phyloP scores from a whole-genome alignment of 2,113 vertebrate genomes.

The western clawed frog (Xenopus tropicalis) region DNA sequence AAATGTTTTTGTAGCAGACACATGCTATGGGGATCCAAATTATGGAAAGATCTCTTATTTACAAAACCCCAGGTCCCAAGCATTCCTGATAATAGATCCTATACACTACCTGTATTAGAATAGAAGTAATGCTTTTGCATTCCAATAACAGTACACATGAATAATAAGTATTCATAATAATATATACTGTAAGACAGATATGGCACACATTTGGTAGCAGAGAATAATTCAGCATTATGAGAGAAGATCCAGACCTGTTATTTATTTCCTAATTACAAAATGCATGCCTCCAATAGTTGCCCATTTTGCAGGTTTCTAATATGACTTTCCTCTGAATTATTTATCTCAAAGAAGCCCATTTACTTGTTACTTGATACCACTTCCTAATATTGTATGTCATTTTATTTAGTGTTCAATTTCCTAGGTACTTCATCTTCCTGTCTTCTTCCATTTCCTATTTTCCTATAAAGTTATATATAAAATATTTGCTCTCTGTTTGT shows the following conservation, averaged over 20 bases:
- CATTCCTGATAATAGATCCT: too few relatives aligned
- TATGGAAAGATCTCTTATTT: too few relatives aligned
- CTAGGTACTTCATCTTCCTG: conserved; percentile 52
- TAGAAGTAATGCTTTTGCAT: too few relatives aligned
- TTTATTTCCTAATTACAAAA: conserved; percentile 16
- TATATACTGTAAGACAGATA: too few relatives aligned
- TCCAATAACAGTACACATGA: too few relatives aligned
- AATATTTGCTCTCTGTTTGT: conserved; percentile 37
- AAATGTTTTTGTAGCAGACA: too few relatives aligned
- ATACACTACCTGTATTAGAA: too few relatives aligned
- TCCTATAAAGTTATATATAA: conserved; percentile 45
- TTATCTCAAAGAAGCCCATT: conserved; percentile 39
- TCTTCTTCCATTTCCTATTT: conserved; percentile 47
- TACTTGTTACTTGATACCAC: conserved; percentile 55
- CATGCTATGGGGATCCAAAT: too few relatives aligned
- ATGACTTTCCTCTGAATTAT: conserved; percentile 36
- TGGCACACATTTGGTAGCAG: not conserved
- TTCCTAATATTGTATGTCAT: conserved; percentile 69
- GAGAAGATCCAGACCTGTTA: not conserved
- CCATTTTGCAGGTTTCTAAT: conserved; percentile 27
- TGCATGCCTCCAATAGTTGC: conserved; percentile 19
- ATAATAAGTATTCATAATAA: too few relatives aligned
- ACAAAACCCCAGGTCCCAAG: too few relatives aligned
- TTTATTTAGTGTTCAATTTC: conserved; percentile 53
- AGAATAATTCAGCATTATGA: not conserved